Percentiles rank a stretch among this genome's conserved stretches.
These are phyloP conservation scores for Ormyrus labotus DNA, from an alignment of 2,888 invertebrate species.

Conservation along the genomic window DNA sequence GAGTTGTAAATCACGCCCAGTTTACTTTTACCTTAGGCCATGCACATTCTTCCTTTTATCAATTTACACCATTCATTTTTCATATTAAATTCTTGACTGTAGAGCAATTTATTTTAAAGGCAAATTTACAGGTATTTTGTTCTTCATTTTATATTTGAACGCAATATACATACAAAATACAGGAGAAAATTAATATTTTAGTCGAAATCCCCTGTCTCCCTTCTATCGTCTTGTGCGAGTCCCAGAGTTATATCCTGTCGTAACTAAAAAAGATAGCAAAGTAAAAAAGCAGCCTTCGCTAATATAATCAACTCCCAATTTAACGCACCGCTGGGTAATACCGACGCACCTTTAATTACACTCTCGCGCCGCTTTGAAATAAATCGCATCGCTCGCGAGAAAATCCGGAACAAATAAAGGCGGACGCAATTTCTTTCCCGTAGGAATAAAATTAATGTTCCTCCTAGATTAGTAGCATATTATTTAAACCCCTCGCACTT, in stretches of 20 bases:
- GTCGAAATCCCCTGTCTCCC: not conserved
- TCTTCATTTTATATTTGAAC: too few species aligned
- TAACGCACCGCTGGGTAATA: constrained; percentile 27
- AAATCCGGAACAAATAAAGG: not conserved
- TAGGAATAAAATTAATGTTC: constrained; percentile 53
- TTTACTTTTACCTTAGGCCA: too few species aligned
- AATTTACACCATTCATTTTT: too few species aligned
- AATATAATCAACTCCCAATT: constrained; percentile 43
- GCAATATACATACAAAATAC: not conserved
- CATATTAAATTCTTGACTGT: too few species aligned
- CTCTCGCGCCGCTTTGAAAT: constrained; percentile 1
- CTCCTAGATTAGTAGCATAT: constrained; percentile 63
- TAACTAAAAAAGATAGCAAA: constrained; percentile 28
- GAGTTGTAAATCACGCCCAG: too few species aligned
- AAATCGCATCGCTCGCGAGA: constrained; percentile 18
- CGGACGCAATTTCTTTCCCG: constrained; percentile 20
- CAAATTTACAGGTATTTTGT: too few species aligned
- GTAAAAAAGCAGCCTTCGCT: constrained; percentile 3
- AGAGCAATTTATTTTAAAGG: too few species aligned
- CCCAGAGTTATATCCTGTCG: constrained; percentile 5
- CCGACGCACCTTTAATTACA: constrained; percentile 46
- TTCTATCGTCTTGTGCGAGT: not conserved
- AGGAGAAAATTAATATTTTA: not conserved
- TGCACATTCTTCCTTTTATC: too few species aligned
- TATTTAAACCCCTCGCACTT: constrained; percentile 61